Evolutionary conservation across 2,888 invertebrate species (phyloP).

Genomic region (Heliothis peltigera): DNA sequence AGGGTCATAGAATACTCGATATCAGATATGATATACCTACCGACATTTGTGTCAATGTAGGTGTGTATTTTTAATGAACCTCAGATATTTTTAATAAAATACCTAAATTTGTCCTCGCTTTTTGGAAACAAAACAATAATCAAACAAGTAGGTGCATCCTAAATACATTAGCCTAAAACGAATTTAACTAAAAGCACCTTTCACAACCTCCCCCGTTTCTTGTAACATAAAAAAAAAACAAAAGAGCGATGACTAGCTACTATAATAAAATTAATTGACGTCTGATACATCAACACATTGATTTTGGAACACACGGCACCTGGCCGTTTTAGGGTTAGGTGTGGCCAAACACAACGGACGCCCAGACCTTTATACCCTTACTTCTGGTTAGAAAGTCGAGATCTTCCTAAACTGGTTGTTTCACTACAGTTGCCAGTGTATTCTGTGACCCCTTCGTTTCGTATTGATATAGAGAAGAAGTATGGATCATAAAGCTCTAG

Average conservation of each 20-base stretch:
- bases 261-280: constrained; percentile 68
- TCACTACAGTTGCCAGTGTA: constrained; percentile 14
- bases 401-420: constrained; percentile 16
- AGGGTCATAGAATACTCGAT: too few species aligned
- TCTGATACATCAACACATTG: constrained; percentile 66
- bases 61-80: too few species aligned
- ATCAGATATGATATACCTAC: too few species aligned
- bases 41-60: too few species aligned
- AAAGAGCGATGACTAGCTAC: constrained; percentile 54
- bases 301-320: constrained; percentile 68
- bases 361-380: constrained; percentile 22
- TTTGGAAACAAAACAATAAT: not conserved
- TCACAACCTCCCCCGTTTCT: not conserved
- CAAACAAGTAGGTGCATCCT: too few species aligned
- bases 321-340: constrained; percentile 67
- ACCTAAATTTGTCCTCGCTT: too few species aligned
- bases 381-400: not conserved
- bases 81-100: too few species aligned
- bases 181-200: constrained; percentile 23
- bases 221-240: constrained; percentile 45
- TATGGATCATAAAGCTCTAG: constrained; percentile 10
- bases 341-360: constrained; percentile 55
- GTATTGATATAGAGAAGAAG: not conserved
- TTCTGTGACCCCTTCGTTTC: constrained; percentile 15
- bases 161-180: not conserved